These are phyloP conservation scores for Odontamblyopus lacepedii DNA, from an alignment of 2,797 vertebrate species.

Conservation along the genomic window DNA sequence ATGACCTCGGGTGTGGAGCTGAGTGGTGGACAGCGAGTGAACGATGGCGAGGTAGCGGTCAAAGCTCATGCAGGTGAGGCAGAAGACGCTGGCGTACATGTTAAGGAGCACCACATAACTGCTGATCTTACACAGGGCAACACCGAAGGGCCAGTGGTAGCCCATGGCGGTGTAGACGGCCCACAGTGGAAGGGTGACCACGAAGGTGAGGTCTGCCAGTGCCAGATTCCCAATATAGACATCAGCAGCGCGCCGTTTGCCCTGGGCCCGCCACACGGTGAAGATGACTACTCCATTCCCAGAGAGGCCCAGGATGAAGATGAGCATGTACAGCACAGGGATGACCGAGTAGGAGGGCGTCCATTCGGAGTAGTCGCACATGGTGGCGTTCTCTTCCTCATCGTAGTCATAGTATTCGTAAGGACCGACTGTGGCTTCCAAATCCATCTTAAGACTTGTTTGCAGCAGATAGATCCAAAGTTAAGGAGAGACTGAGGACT, in stretches of 20 bases:
- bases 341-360: constrained; percentile 81
- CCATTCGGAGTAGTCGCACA: constrained; percentile 82
- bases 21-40: constrained; percentile 81
- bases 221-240: constrained; percentile 90
- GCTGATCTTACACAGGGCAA: constrained; percentile 88
- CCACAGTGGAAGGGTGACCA: constrained; percentile 89
- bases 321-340: constrained; percentile 87
- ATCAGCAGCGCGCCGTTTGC: constrained; percentile 81
- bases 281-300: constrained; percentile 90
- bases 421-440: not conserved
- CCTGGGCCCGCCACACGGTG: constrained; percentile 83
- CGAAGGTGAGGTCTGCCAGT: constrained; percentile 88
- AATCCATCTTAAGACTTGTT: constrained; percentile 32
- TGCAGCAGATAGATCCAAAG: constrained; percentile 31
- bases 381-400: constrained; percentile 60
- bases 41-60: constrained; percentile 90
- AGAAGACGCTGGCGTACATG: constrained; percentile 93
- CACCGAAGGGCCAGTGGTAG: constrained; percentile 92
- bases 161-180: constrained; percentile 89
- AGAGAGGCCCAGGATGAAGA: constrained; percentile 86
- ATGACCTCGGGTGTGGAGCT: constrained; percentile 75
- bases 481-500: constrained; percentile 43
- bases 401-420: constrained; percentile 71
- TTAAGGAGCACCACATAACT: constrained; percentile 89
- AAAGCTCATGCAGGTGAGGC: constrained; percentile 89